Percentiles rank a stretch among this genome's conserved stretches.
Evolutionary conservation across 2,888 invertebrate genomes (phyloP).

Genomic region (Aphodius sticticus): DNA sequence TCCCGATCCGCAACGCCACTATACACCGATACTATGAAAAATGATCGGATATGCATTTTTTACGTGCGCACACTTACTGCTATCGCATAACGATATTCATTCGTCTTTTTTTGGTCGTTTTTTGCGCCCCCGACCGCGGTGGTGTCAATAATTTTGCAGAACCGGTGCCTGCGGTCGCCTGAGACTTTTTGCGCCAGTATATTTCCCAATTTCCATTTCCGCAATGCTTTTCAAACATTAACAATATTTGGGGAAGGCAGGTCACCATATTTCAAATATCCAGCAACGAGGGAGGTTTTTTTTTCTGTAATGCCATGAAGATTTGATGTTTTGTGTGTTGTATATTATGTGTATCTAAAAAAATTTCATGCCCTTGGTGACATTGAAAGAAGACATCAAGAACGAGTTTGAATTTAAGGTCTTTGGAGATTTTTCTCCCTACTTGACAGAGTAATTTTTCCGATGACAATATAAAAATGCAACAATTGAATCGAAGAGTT

Average conservation of each 20-base stretch:
- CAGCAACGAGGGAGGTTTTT: too few relatives aligned
- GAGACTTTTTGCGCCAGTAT: background rate
- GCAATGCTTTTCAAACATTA: background rate
- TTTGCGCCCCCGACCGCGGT: background rate
- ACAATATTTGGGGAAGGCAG: background rate
- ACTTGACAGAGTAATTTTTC: too few relatives aligned
- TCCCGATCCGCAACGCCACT: background rate
- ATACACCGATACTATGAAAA: background rate
- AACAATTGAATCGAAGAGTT: too few relatives aligned
- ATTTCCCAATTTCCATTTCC: background rate
- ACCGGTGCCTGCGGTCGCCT: background rate
- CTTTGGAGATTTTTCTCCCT: too few relatives aligned
- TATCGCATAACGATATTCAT: background rate
- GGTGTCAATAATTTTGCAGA: background rate
- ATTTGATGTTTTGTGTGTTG: too few relatives aligned
- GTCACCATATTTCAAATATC: background rate
- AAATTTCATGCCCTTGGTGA: too few relatives aligned
- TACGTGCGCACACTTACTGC: background rate
- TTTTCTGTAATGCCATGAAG: too few relatives aligned
- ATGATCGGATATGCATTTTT: background rate
- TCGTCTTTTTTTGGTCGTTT: background rate
- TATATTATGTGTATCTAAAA: too few relatives aligned
- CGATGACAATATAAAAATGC: too few relatives aligned
- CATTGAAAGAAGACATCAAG: too few relatives aligned
- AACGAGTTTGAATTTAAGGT: too few relatives aligned